Evolutionary conservation across 2,113 vertebrate species (phyloP), one percentile per base, ranked within the genome.

Genomic region (Onychostoma macrolepis): DNA sequence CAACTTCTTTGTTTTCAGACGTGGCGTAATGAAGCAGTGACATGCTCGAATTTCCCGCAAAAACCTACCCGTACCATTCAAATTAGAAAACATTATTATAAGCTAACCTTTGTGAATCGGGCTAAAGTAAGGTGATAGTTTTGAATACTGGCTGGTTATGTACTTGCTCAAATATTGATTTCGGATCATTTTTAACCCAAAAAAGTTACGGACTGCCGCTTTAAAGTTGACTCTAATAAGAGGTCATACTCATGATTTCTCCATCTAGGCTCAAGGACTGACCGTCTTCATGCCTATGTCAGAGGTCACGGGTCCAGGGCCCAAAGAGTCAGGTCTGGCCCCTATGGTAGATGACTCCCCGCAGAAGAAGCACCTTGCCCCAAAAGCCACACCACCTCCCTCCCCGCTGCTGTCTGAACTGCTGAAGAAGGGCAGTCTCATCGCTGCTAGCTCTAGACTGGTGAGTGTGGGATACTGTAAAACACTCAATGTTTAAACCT

Each of bases 361-460:
- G 90, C 98, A 99, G 95, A 99, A 99, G 95, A 98, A 98, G 94
- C 97, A 96, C 90, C 92, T 97, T 87, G 93, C 95, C 94, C 98
- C 97, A 93, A 99, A 99, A 95, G 95, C 97, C 95, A 99, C 98
- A 65, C 98, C 98, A 43, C 98, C 98, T 67, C 97, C 98, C 82
- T 99, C 98, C 89, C 98, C 98, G 91, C 97, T 99, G 91, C 96
- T 99, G 89, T 99, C 98, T 91, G 98, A 99, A 93, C 96, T 99
- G 92, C 96, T 99, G 95, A 99, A 99, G 94, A 99, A 99, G 94
- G 96, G 97, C 93, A 99, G 96, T 95, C 96, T 99, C 89, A 95
- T 99, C 92, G 96, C 98, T 87, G 96, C 97, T 93, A 99, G 97
- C 95, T 97, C 98, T 90, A 96, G 97, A 93, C 95, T 99, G 96